Conservation (phyloP, 2,797 vertebrate species). For the Diplodus sargus region DNA sequence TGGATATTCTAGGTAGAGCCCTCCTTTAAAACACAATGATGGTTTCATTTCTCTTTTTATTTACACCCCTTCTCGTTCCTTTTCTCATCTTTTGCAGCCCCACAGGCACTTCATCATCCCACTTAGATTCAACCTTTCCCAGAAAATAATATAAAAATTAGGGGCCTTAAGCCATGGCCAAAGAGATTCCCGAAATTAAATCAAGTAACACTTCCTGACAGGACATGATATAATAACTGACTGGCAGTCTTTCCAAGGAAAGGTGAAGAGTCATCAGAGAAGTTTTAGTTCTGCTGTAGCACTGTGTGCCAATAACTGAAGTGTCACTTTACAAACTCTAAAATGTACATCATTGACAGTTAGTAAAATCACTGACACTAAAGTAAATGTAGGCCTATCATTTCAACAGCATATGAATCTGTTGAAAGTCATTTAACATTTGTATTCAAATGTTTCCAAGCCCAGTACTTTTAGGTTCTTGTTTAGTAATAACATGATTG, state of each 20-base stretch:
- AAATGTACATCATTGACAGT: background rate
- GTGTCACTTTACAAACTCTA: background rate
- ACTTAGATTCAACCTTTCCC: slow-evolving; percentile 9
- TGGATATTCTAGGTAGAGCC: background rate
- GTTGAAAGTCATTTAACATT: background rate
- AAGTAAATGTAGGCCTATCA: background rate
- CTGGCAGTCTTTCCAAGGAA: background rate
- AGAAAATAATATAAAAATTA: background rate
- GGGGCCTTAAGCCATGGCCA: background rate
- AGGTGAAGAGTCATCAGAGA: background rate
- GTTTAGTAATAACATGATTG: background rate
- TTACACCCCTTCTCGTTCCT: background rate
- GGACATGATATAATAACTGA: background rate
- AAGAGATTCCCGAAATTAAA: background rate
- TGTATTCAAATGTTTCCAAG: background rate
- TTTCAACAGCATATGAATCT: background rate
- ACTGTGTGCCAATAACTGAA: background rate
- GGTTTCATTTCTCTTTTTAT: slow-evolving; percentile 10
- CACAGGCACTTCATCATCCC: background rate
- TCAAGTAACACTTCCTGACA: background rate
- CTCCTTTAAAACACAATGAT: slow-evolving; percentile 20
- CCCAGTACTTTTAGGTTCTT: background rate
- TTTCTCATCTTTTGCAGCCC: background rate
- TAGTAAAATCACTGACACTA: background rate
- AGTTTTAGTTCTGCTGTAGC: background rate